A percentile compares a stretch with the other conserved stretches of the same genome.
Conservation (phyloP, 2,113 vertebrate species). For the Melanotaenia duboulayi region DNA sequence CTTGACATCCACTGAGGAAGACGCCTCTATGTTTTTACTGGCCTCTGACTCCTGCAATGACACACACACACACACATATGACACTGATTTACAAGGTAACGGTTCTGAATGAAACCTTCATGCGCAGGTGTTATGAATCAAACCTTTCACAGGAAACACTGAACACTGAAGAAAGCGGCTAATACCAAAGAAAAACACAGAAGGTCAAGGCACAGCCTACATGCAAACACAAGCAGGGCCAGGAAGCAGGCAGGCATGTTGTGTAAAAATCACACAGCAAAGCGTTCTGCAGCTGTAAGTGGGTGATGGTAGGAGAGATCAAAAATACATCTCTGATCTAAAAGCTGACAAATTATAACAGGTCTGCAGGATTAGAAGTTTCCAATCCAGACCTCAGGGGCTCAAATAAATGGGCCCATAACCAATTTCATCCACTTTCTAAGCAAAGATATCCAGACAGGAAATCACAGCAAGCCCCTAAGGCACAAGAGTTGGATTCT, state of each 20-base stretch:
- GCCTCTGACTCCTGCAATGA: constrained; percentile 69
- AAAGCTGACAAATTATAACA: background rate
- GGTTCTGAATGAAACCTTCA: background rate
- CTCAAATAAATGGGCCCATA: constrained; percentile 21
- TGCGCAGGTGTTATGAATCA: background rate
- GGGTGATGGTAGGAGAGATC: background rate
- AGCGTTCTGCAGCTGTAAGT: background rate
- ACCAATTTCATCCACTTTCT: background rate
- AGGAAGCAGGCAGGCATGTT: background rate
- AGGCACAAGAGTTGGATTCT: constrained; percentile 60
- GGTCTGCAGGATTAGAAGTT: constrained; percentile 16
- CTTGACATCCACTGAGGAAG: constrained; percentile 66
- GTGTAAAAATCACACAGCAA: background rate
- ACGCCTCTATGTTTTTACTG: constrained; percentile 56
- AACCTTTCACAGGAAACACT: background rate
- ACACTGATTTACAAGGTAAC: background rate
- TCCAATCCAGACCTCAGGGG: constrained; percentile 70
- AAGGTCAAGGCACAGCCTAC: constrained; percentile 14
- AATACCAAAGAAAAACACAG: constrained; percentile 12
- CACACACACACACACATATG: constrained; percentile 17
- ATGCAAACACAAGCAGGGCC: constrained; percentile 33
- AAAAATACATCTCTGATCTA: constrained; percentile 3
- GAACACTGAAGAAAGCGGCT: constrained; percentile 2
- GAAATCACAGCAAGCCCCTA: constrained; percentile 45
- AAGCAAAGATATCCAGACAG: background rate